These are phyloP conservation scores for Cryptomyrus ogoouensis DNA, from an alignment of 2,113 vertebrate species.

Conservation along the genomic window DNA sequence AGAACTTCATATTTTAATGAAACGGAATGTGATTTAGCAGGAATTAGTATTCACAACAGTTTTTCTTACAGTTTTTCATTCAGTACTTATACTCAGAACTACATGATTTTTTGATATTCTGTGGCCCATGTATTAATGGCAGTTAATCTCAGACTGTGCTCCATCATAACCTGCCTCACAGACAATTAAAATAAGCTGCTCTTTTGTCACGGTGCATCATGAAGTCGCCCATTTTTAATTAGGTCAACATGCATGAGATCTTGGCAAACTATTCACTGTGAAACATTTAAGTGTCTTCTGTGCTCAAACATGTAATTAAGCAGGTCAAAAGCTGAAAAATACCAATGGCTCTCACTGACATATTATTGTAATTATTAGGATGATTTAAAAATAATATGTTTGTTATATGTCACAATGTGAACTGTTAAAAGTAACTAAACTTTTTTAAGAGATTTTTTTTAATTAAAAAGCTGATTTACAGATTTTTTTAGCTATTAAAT, in stretches of 20 bases:
- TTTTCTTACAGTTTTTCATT: neutral
- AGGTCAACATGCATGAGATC: conserved; percentile 28
- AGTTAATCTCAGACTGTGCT: conserved; percentile 44
- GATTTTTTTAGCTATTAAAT: conserved; percentile 57
- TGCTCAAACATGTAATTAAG: conserved; percentile 22
- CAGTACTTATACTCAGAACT: neutral
- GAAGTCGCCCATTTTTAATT: conserved; percentile 40
- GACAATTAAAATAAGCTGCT: conserved; percentile 46
- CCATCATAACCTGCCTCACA: conserved; percentile 32
- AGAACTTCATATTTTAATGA: neutral
- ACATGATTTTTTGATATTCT: conserved; percentile 3
- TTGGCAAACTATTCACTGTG: conserved; percentile 38
- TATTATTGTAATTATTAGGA: neutral
- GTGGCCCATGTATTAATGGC: conserved; percentile 23
- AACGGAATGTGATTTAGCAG: neutral
- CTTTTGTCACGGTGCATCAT: conserved; percentile 44
- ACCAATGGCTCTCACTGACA: neutral
- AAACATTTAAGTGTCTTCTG: conserved; percentile 28
- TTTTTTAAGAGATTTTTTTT: conserved; percentile 29
- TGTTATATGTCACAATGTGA: neutral
- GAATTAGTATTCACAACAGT: neutral
- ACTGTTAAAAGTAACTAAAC: conserved; percentile 7
- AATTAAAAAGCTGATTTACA: conserved; percentile 39
- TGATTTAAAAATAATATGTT: neutral
- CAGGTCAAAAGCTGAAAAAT: conserved; percentile 18